phyloP scores from a whole-genome alignment of 2,113 vertebrate genomes.

The Cygnus buccinator region DNA sequence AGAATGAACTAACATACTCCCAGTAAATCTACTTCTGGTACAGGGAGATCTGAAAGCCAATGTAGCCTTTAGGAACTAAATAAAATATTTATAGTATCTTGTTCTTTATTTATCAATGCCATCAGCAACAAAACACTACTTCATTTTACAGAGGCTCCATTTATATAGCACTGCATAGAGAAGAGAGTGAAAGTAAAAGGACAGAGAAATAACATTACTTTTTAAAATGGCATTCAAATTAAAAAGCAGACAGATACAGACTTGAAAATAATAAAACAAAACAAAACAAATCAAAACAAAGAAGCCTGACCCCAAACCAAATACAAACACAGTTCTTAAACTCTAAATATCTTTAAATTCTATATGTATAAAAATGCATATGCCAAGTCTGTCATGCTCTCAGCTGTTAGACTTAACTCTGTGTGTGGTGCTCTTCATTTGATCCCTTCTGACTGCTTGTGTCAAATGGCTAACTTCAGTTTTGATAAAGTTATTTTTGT shows the following conservation, averaged over 20 bases:
- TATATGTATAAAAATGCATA: not conserved
- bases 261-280: not conserved
- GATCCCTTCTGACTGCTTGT: not conserved
- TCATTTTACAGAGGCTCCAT: slow-evolving; percentile 29
- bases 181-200: not conserved
- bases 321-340: not conserved
- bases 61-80: slow-evolving; percentile 55
- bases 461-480: not conserved
- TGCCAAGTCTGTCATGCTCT: not conserved
- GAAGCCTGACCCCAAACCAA: not conserved
- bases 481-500: not conserved
- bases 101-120: slow-evolving; percentile 68
- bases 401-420: not conserved
- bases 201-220: not conserved
- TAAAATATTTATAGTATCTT: slow-evolving; percentile 69
- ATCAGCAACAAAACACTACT: slow-evolving; percentile 46
- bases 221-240: not conserved
- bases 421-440: not conserved
- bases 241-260: not conserved
- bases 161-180: not conserved
- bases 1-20: not conserved
- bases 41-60: slow-evolving; percentile 41
- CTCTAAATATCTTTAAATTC: not conserved
- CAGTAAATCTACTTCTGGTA: slow-evolving; percentile 18
- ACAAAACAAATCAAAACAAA: not conserved